Evolutionary conservation across 2,113 vertebrate genomes (phyloP), one percentile per base, ranked within the genome.

Genomic region (Neomonachus schauinslandi): DNA sequence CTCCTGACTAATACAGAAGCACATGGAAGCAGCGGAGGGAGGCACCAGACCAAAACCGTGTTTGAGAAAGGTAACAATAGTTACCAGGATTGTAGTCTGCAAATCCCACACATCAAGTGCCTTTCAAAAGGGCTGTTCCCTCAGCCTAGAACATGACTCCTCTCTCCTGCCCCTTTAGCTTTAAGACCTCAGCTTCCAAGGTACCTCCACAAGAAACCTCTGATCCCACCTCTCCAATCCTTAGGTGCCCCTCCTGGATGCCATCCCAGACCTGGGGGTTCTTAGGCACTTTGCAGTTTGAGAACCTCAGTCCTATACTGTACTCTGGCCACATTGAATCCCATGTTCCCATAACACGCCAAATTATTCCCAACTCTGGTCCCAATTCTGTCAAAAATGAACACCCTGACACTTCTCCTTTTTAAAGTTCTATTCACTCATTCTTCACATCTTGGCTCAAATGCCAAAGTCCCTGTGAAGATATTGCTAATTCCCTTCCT

Each of bases 291-390:
- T 28, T 15, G 7, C 84, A 36, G 46, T 55, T 69, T 95, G 53
- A 87, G 69, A 93, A 65, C 14, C 16, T 92, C 14, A 31, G 51
- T n/a, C 67, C 49, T 26, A 36, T 7, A 28, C 28, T 24, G 51
- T n/a, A 61, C 46, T 71, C 59, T 33, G 19, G 53, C 18, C n/a
- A 89, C 46, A 1, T 0, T 57, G 46, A 94, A 53, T 39, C 28
- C 74, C 9, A 22, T 9, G 61, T 49, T 85, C 55, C 79, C 51
- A 87, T 16, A 86, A 91, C 31, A n/a, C 2, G 31, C 5, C 49
- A 90, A 65, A 95, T 74, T 18, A 97, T 86, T 86, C 9, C 81
- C 46, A 86, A 89, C 19, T 69, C 53, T 85, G 85, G 49, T 71
- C n/a, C 51, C 51, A n/a, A 55, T 53, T 80, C n/a, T 24, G 26